Evolutionary conservation across 2,888 invertebrate genomes (phyloP).

Genomic region (Gandaritis pyraliata): DNA sequence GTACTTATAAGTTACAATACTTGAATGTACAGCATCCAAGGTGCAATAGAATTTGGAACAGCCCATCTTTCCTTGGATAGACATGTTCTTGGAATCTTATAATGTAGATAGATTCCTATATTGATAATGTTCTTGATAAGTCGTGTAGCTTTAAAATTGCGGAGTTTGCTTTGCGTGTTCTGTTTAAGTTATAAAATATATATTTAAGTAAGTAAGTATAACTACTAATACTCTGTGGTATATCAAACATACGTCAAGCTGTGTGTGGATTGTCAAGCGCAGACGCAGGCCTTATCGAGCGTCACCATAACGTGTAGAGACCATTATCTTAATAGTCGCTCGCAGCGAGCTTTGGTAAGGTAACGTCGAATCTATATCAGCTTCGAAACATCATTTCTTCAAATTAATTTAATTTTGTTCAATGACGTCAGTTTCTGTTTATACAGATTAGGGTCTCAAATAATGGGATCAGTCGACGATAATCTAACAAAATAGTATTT

Average conservation of each 20-base stretch:
- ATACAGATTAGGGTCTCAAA: neutral
- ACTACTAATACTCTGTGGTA: too few species aligned
- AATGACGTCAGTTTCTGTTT: neutral
- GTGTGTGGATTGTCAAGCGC: conserved; percentile 29
- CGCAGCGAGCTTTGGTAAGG: conserved; percentile 13
- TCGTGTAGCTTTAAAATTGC: conserved; percentile 21
- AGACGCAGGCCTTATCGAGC: conserved; percentile 29
- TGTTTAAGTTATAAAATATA: conserved; percentile 39
- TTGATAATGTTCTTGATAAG: conserved; percentile 20
- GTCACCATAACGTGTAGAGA: conserved; percentile 21
- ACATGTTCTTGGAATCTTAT: neutral
- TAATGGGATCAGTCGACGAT: conserved; percentile 3
- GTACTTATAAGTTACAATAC: too few species aligned
- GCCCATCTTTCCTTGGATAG: neutral
- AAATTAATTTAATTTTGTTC: neutral
- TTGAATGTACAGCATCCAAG: too few species aligned
- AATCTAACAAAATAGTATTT: conserved; percentile 10
- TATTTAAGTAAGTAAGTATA: too few species aligned
- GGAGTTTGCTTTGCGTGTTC: conserved; percentile 38
- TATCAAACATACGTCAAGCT: conserved; percentile 30
- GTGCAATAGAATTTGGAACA: too few species aligned
- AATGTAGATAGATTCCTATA: neutral
- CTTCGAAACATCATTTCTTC: neutral
- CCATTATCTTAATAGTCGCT: conserved; percentile 15
- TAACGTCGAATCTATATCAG: conserved; percentile 6